These are phyloP conservation scores for Beaufortia kweichowensis DNA, from an alignment of 2,113 vertebrate species.

Conservation along the genomic window DNA sequence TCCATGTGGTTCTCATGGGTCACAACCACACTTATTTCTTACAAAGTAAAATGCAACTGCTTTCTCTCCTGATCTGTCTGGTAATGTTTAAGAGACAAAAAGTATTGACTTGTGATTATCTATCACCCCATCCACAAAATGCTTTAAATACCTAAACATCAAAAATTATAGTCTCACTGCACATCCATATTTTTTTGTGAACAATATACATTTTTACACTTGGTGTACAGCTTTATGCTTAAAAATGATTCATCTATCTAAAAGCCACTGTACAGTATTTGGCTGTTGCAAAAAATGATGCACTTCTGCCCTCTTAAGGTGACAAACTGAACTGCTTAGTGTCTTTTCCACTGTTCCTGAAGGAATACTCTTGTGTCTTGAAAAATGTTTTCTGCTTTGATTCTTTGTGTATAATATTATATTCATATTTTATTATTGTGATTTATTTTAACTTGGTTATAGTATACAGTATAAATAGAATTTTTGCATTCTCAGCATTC, in stretches of 20 bases:
- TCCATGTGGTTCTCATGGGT: too few relatives aligned
- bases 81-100: not conserved
- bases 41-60: conserved; percentile 21
- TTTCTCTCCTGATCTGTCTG: too few relatives aligned
- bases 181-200: too few relatives aligned
- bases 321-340: conserved; percentile 32
- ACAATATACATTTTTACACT: too few relatives aligned
- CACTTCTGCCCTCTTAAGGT: conserved; percentile 73
- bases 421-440: too few relatives aligned
- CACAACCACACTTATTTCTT: not conserved
- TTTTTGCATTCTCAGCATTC: too few relatives aligned
- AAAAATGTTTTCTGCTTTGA: not conserved
- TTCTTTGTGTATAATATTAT: too few relatives aligned
- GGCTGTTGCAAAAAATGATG: conserved; percentile 49
- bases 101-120: not conserved
- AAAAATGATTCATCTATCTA: not conserved
- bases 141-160: not conserved
- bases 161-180: not conserved
- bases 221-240: not conserved
- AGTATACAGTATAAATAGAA: too few relatives aligned
- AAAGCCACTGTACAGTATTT: not conserved
- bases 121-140: not conserved
- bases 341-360: not conserved
- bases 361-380: not conserved
- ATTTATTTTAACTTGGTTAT: too few relatives aligned